A percentile compares a stretch with the other conserved stretches of the same genome.
phyloP scores from a whole-genome alignment of 2,797 vertebrate genomes.

The Characodon lateralis region DNA sequence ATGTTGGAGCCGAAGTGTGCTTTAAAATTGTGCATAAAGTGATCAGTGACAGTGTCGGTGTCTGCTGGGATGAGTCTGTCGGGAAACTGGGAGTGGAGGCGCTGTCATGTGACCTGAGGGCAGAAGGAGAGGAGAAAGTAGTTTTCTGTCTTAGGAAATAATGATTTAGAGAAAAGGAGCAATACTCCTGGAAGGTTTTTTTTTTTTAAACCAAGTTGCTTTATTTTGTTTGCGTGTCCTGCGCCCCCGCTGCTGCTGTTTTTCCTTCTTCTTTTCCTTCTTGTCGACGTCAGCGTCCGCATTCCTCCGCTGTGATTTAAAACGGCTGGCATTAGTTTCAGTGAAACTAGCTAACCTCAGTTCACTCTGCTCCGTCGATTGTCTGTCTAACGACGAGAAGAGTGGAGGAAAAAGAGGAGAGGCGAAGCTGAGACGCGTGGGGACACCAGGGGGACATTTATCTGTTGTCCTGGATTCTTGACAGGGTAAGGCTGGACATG shows the following conservation, averaged over 20 bases:
- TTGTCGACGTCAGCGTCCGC: slow-evolving; percentile 68
- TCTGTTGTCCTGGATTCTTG: slow-evolving; percentile 42
- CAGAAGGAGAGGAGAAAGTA: slow-evolving; percentile 29
- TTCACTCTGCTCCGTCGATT: not conserved
- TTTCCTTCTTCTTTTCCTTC: not conserved
- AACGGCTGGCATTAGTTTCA: slow-evolving; percentile 41
- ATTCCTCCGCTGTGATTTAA: slow-evolving; percentile 70
- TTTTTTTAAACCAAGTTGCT: not conserved
- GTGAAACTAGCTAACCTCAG: slow-evolving; percentile 33
- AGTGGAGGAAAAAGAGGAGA: slow-evolving; percentile 15
- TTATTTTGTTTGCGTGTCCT: not conserved
- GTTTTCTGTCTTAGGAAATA: slow-evolving; percentile 13
- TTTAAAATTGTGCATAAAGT: not conserved
- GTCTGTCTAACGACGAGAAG: slow-evolving; percentile 11
- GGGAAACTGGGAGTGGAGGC: not conserved
- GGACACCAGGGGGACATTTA: slow-evolving; percentile 6
- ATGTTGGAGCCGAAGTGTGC: not conserved
- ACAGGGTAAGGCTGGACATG: slow-evolving; percentile 57
- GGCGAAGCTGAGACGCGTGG: slow-evolving; percentile 21
- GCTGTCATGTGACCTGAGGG: slow-evolving; percentile 76
- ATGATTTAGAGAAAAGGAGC: not conserved
- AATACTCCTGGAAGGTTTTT: not conserved
- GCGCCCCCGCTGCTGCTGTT: not conserved
- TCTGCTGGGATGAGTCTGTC: not conserved
- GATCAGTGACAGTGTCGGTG: not conserved